Conservation (phyloP, 2,113 vertebrate genomes). For the Hystrix brachyura region DNA sequence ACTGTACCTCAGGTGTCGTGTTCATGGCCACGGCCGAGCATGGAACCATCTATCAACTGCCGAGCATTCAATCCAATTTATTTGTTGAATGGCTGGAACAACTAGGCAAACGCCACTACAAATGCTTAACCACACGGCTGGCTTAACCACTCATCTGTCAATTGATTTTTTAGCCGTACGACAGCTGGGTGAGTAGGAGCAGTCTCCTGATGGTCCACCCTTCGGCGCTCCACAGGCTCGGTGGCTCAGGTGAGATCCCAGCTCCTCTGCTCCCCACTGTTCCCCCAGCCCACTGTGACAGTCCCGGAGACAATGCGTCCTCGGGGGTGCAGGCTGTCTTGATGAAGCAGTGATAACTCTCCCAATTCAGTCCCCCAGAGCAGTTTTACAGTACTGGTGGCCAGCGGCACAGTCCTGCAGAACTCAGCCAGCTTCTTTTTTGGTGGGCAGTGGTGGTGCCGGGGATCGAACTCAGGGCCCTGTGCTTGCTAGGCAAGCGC, state of each 20-base stretch:
- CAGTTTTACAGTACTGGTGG: not conserved
- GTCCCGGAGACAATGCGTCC: not conserved
- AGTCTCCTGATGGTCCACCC: not conserved
- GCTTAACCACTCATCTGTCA: constrained; percentile 72
- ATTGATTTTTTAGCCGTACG: constrained; percentile 56
- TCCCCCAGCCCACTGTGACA: not conserved
- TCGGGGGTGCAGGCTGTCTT: not conserved
- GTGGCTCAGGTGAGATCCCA: not conserved
- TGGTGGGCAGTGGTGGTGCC: too few species aligned
- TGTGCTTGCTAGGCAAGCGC: too few species aligned
- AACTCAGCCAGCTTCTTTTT: not conserved
- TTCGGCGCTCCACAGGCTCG: not conserved
- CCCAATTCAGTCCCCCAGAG: not conserved
- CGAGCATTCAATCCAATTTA: constrained; percentile 67
- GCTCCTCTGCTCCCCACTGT: not conserved
- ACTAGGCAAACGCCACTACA: constrained; percentile 53
- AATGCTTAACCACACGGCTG: constrained; percentile 66
- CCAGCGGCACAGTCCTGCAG: not conserved
- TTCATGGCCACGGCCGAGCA: not conserved
- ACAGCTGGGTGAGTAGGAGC: constrained; percentile 47
- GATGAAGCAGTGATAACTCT: not conserved
- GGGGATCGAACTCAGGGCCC: too few species aligned
- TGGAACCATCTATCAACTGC: constrained; percentile 61
- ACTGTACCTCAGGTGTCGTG: not conserved
- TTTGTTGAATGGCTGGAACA: constrained; percentile 67